Conservation (phyloP, 2,888 invertebrate genomes). For the Conistra vaccinii region DNA sequence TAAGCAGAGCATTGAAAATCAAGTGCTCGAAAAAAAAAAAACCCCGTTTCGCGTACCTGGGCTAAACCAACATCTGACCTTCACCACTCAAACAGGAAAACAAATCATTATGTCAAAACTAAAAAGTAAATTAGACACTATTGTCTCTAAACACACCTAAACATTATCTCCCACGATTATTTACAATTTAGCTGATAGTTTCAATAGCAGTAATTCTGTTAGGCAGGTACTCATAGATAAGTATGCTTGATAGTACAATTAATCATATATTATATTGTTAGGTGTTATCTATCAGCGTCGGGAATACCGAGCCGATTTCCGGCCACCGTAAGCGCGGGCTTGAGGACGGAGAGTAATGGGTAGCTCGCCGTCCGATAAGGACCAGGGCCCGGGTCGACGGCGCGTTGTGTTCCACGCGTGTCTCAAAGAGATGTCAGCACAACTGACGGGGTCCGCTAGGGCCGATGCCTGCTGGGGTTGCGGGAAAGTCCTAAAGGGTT, state of each 20-base stretch:
- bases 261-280: background rate
- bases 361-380: no score
- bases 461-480: no score
- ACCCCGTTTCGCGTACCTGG: background rate
- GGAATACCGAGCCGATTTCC: no score
- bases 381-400: no score
- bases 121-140: slow-evolving; percentile 10
- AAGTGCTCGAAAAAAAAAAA: background rate
- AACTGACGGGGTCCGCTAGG: no score
- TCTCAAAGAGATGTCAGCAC: no score
- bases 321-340: no score
- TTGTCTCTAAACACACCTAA: background rate
- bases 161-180: background rate
- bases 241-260: background rate
- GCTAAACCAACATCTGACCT: slow-evolving; percentile 7
- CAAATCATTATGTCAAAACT: background rate
- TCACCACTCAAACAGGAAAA: background rate
- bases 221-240: background rate
- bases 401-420: no score
- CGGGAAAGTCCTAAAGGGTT: no score
- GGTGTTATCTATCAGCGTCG: background rate
- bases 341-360: no score
- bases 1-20: background rate
- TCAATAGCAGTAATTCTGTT: background rate
- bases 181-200: background rate